These are phyloP conservation scores for Epinephelus moara DNA, from an alignment of 2,113 vertebrate species.

Conservation along the genomic window DNA sequence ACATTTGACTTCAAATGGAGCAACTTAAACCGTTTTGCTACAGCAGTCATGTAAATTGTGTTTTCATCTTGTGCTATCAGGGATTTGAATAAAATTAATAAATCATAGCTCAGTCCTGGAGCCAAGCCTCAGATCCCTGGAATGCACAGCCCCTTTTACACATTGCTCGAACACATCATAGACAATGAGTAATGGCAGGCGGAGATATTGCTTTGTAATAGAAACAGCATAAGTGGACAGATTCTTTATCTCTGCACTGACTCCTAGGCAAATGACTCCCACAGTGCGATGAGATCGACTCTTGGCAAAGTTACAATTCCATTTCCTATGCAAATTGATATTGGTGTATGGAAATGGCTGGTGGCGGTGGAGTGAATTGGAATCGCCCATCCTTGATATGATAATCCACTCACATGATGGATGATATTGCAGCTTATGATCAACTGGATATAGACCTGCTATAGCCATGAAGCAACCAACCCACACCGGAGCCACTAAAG, in stretches of 20 bases:
- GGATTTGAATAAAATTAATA: slow-evolving; percentile 65
- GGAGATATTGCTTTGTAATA: slow-evolving; percentile 74
- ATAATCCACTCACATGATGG: slow-evolving; percentile 65
- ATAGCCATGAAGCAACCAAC: neutral
- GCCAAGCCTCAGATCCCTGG: slow-evolving; percentile 23
- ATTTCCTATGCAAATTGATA: slow-evolving; percentile 79
- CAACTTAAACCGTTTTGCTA: slow-evolving; percentile 44
- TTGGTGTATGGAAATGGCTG: slow-evolving; percentile 60
- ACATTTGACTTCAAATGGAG: slow-evolving; percentile 46
- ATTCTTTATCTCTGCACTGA: slow-evolving; percentile 68
- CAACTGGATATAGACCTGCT: slow-evolving; percentile 31
- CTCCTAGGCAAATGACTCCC: slow-evolving; percentile 66
- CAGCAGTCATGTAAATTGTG: slow-evolving; percentile 47
- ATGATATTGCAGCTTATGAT: slow-evolving; percentile 62
- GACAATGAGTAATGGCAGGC: slow-evolving; percentile 75
- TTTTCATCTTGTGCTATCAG: slow-evolving; percentile 43
- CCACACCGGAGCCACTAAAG: neutral
- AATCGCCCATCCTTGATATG: slow-evolving; percentile 64
- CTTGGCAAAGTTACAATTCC: slow-evolving; percentile 64
- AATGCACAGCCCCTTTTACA: slow-evolving; percentile 25
- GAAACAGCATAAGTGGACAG: slow-evolving; percentile 65
- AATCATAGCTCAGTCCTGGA: slow-evolving; percentile 38
- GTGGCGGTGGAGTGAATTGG: slow-evolving; percentile 58
- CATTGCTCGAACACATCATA: slow-evolving; percentile 57
- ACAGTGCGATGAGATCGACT: slow-evolving; percentile 42